Evolutionary conservation across 2,888 invertebrate species (phyloP), one percentile per base, ranked within the genome.

Genomic region (Drosophila mayaguana): DNA sequence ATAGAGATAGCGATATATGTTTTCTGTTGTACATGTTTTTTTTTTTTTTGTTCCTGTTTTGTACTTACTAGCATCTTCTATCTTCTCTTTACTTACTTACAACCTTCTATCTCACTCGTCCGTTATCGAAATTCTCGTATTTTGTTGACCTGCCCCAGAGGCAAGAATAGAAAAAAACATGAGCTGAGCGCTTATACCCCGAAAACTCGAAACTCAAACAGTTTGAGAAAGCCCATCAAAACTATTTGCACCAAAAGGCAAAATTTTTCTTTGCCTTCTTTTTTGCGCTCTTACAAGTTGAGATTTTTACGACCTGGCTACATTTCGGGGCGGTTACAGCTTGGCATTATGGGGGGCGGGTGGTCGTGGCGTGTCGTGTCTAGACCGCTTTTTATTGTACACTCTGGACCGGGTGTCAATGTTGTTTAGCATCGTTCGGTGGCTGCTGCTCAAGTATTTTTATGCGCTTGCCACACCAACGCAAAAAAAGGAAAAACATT

Each of bases 361-460:
- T 40, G 9, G 56, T 28, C 16, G 28, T 43, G 34, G 34, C 34
- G 32, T 14, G 34, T 16, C 36, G 43, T 53, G 84, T 84, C 90
- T 85, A 89, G 84, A 88, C 84, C 82, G 65, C 81, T 82, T 85
- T 88, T 85, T 80, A 79, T 79, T 55, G 77, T 54, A 43, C 68
- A 61, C 78, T 63, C 55, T 76, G 68, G 87, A 64, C 66, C 57
- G 81, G 84, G 83, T 83, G 83, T 83, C 83, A 83, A 83, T 83
- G 89, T 81, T 81, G 78, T 83, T 89, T 81, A 81, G 81, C 87
- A 75, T 83, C 89, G 48, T 16, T 59, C 57, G 28, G 34, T 32
- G 72, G 65, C 50, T 20, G 54, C 50, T 78, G 62, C 67, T 59
- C 61, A 18, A 57, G 63, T 61, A 51, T 38, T 66, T 69, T 36